Conservation (phyloP, 2,113 vertebrate genomes). For the Macrotis lagotis region DNA sequence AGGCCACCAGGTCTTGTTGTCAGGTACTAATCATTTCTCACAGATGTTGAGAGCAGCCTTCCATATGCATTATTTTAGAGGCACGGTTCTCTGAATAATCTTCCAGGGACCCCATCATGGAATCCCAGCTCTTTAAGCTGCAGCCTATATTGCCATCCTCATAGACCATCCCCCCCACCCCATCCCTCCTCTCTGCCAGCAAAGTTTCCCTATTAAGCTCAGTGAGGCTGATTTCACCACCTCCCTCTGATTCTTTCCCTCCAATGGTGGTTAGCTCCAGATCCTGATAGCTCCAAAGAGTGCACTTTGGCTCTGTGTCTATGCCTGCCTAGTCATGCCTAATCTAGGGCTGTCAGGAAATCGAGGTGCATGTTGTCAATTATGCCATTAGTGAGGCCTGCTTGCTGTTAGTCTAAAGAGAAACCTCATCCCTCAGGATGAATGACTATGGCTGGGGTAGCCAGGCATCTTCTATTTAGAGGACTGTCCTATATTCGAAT, state of each 20-base stretch:
- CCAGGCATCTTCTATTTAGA: neutral
- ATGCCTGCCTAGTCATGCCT: neutral
- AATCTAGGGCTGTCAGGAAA: slow-evolving; percentile 7
- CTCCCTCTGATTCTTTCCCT: neutral
- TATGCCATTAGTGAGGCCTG: slow-evolving; percentile 12
- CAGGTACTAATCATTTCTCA: neutral
- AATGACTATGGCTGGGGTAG: neutral
- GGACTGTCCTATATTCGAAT: neutral
- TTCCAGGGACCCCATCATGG: neutral
- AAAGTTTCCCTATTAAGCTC: neutral
- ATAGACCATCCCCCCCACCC: neutral
- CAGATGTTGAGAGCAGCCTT: neutral
- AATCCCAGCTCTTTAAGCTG: neutral
- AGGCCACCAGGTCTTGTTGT: neutral
- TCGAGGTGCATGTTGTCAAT: neutral
- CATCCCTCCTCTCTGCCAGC: neutral
- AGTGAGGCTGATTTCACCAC: neutral
- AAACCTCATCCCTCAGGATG: neutral
- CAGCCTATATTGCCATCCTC: neutral
- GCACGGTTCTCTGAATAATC: neutral
- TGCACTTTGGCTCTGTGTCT: neutral
- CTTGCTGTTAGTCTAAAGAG: neutral
- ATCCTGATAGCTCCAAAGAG: neutral
- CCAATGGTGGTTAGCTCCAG: too few relatives aligned
- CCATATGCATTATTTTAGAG: neutral